These are phyloP conservation scores for Picathartes gymnocephalus DNA, from an alignment of 2,113 vertebrate species.

Conservation along the genomic window DNA sequence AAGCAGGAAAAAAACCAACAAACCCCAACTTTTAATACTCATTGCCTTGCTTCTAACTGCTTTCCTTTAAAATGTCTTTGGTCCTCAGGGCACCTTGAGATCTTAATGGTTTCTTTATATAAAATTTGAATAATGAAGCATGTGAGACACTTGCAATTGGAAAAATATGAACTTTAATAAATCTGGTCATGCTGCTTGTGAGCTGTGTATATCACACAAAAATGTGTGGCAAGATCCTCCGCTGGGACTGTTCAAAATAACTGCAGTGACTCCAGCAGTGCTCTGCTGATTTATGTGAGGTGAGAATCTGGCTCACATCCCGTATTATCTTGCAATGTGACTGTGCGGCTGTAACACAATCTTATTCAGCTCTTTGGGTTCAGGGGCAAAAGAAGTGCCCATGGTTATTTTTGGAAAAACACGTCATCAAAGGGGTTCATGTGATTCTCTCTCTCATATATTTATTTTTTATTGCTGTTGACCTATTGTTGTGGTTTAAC, in stretches of 20 bases:
- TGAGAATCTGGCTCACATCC: constrained; percentile 38
- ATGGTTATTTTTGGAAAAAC: constrained; percentile 22
- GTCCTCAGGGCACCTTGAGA: constrained; percentile 23
- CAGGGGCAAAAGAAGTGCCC: neutral
- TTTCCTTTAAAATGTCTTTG: constrained; percentile 17
- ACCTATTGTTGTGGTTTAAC: neutral
- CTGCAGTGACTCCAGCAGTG: neutral
- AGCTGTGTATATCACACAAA: constrained; percentile 1
- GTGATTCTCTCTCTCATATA: neutral
- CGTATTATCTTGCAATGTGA: constrained; percentile 2
- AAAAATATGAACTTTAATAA: constrained; percentile 31
- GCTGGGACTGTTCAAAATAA: neutral
- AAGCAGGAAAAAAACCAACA: neutral
- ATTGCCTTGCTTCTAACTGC: neutral
- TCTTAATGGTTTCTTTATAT: neutral
- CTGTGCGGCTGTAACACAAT: neutral
- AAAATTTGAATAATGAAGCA: constrained; percentile 38
- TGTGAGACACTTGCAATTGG: neutral
- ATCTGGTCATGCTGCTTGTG: neutral
- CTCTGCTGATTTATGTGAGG: constrained; percentile 10
- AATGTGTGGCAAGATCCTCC: neutral
- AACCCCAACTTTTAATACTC: neutral
- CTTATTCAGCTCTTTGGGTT: constrained; percentile 9
- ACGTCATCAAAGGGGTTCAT: neutral
- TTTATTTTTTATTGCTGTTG: constrained; percentile 35